Percentiles rank a stretch among this genome's conserved stretches.
Conservation (phyloP, 1,140 invertebrate species). For the Venustaconcha ellipsiformis region DNA sequence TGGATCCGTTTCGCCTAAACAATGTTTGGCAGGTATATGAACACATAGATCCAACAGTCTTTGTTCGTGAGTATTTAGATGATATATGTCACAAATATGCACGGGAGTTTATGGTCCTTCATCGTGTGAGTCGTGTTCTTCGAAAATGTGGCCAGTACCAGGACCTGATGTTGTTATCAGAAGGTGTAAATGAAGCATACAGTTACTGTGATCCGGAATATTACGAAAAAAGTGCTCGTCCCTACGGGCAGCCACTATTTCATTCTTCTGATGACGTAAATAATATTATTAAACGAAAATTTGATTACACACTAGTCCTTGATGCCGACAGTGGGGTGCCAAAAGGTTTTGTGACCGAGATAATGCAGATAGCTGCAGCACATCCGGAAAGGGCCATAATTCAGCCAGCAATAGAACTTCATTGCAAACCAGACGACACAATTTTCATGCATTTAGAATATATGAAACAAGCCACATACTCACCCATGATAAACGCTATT, state of each 20-base stretch:
- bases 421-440: slow-evolving; percentile 46
- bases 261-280: slow-evolving; percentile 51
- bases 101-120: slow-evolving; percentile 62
- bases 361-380: slow-evolving; percentile 57
- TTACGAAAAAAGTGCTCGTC: slow-evolving; percentile 51
- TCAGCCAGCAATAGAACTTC: slow-evolving; percentile 60
- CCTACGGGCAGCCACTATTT: slow-evolving; percentile 51
- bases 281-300: slow-evolving; percentile 52
- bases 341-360: slow-evolving; percentile 44
- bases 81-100: slow-evolving; percentile 55
- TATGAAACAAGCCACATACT: slow-evolving; percentile 55
- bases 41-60: slow-evolving; percentile 41
- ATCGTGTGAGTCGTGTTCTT: slow-evolving; percentile 57
- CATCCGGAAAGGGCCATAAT: slow-evolving; percentile 60
- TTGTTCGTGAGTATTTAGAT: slow-evolving; percentile 54
- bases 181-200: slow-evolving; percentile 54
- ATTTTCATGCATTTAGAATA: slow-evolving; percentile 60
- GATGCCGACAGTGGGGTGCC: slow-evolving; percentile 60
- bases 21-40: slow-evolving; percentile 55
- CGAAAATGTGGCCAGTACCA: slow-evolving; percentile 65
- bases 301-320: slow-evolving; percentile 63
- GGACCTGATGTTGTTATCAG: slow-evolving; percentile 58
- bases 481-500: slow-evolving; percentile 60
- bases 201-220: slow-evolving; percentile 51
- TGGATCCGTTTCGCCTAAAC: slow-evolving; percentile 41